These are phyloP conservation scores for Papilio polyxenes DNA, from an alignment of 1,140 invertebrate species.

Conservation along the genomic window DNA sequence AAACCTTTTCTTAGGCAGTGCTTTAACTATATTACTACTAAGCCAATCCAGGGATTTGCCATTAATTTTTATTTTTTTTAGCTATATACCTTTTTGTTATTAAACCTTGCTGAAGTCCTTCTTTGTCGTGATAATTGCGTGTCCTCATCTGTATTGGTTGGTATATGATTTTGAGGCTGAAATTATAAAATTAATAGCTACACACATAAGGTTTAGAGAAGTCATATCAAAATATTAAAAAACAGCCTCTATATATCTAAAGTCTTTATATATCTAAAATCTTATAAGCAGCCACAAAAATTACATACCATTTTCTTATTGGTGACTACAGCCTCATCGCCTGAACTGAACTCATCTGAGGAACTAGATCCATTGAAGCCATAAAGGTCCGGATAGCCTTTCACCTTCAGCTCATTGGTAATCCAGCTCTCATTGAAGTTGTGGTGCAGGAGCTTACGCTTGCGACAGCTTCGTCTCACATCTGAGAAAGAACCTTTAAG, in stretches of 20 bases:
- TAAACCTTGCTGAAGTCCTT: slow-evolving; percentile 71
- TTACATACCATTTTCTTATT: slow-evolving; percentile 65
- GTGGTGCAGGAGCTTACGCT: slow-evolving; percentile 77
- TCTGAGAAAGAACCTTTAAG: slow-evolving; percentile 58
- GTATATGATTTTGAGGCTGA: slow-evolving; percentile 56
- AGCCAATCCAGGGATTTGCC: not conserved
- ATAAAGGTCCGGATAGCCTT: slow-evolving; percentile 76
- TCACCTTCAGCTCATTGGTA: slow-evolving; percentile 80
- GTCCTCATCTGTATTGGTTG: slow-evolving; percentile 72
- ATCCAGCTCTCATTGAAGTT: slow-evolving; percentile 81
- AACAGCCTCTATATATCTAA: not conserved
- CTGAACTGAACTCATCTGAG: slow-evolving; percentile 72
- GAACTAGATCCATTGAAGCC: slow-evolving; percentile 70
- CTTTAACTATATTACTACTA: not conserved
- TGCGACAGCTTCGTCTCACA: slow-evolving; percentile 76
- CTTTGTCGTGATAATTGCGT: slow-evolving; percentile 68
- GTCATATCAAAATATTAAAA: not conserved
- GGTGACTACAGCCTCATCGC: slow-evolving; percentile 65
- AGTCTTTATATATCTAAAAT: not conserved
- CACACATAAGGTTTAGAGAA: no score
- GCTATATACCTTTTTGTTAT: slow-evolving; percentile 60
- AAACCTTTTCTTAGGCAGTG: no score
- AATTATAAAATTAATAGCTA: slow-evolving; percentile 15
- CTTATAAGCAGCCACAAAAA: not conserved
- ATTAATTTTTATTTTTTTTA: not conserved